Percentiles rank a stretch among this genome's conserved stretches.
phyloP scores from a whole-genome alignment of 2,797 vertebrate genomes.

The Sardinella longiceps region DNA sequence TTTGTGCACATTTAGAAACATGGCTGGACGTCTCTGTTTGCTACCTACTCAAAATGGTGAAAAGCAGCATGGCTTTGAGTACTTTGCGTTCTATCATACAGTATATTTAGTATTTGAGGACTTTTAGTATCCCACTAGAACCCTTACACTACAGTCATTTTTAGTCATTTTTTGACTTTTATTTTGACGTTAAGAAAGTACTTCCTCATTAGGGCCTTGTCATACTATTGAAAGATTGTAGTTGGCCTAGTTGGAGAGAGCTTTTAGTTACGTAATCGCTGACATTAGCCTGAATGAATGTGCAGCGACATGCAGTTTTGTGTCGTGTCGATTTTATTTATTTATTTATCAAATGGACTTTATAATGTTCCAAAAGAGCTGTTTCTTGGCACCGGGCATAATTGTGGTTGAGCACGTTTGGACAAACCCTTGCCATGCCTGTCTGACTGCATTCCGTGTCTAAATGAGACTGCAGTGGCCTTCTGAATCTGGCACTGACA shows the following conservation, averaged over 20 bases:
- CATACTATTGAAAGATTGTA: not conserved
- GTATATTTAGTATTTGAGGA: no score
- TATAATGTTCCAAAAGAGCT: not conserved
- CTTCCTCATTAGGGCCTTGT: not conserved
- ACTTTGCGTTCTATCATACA: no score
- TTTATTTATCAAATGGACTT: not conserved
- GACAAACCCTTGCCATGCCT: not conserved
- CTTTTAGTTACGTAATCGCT: not conserved
- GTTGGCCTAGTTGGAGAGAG: not conserved
- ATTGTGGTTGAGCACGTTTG: not conserved
- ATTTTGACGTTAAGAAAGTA: not conserved
- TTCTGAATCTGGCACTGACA: slow-evolving; percentile 18
- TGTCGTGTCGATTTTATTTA: no score
- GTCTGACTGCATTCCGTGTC: not conserved
- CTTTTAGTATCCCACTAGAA: not conserved
- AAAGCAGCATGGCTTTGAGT: not conserved
- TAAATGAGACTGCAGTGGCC: not conserved
- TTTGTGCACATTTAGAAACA: not conserved
- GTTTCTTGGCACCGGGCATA: not conserved
- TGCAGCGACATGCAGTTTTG: not conserved
- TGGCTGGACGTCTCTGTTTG: not conserved
- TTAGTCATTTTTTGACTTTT: no score
- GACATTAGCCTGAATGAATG: not conserved
- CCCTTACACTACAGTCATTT: not conserved
- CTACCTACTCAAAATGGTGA: not conserved